A percentile compares a stretch with the other conserved stretches of the same genome.
These are phyloP conservation scores for Alentia gelatinosa DNA, from an alignment of 2,888 invertebrate genomes.

Conservation along the genomic window DNA sequence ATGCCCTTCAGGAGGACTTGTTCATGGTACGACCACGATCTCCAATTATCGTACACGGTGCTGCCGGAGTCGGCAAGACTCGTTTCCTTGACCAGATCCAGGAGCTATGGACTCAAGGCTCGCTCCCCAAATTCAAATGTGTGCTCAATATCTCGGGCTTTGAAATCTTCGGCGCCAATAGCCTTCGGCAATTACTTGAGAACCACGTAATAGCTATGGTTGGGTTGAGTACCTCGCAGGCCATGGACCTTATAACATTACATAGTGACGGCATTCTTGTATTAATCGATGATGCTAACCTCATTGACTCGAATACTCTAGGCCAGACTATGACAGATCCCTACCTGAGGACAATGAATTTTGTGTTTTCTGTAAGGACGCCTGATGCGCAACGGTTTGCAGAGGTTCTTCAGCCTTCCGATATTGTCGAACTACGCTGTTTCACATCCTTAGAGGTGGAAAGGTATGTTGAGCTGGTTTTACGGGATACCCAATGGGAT, in stretches of 20 bases:
- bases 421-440: neutral
- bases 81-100: constrained; percentile 5
- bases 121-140: neutral
- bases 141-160: neutral
- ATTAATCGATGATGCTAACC: neutral
- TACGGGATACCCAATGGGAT: neutral
- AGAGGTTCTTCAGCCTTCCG: neutral
- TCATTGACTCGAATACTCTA: neutral
- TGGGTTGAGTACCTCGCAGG: neutral
- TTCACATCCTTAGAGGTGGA: neutral
- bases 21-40: neutral
- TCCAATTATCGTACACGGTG: neutral
- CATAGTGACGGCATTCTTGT: neutral
- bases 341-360: neutral
- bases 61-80: neutral
- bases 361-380: neutral
- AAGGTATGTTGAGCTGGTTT: neutral
- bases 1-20: neutral
- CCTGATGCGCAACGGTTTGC: neutral
- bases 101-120: neutral
- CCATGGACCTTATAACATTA: neutral
- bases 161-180: neutral
- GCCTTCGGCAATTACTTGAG: neutral
- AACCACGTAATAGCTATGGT: neutral
- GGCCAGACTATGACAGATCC: neutral